Evolutionary conservation across 1,140 invertebrate species (phyloP), one percentile per base, ranked within the genome.

Genomic region (Atta colombica): DNA sequence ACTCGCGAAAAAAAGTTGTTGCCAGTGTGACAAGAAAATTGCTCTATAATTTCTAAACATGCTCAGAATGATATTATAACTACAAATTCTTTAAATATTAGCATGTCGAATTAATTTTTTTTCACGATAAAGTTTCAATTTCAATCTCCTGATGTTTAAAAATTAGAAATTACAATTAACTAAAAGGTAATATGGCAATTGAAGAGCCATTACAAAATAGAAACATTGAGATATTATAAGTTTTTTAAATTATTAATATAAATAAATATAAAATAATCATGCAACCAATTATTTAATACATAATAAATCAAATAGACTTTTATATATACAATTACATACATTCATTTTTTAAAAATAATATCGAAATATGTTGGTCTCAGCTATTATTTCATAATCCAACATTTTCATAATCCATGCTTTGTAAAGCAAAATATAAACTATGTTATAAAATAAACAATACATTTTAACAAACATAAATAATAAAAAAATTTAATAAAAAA

Each of bases 1-100:
- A 45, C 49, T 35, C 31, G 60, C 72, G 5, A 85, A 58, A 85
- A 82, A 82, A 75, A 72, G 25, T 75, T 53, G 18, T 51, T 81
- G 66, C 51, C 55, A 31, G 28, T 84, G 18, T 84, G 39, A n/a
- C 18, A 74, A 82, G 35, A 16, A 74, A 51, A 61, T 74, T 60
- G 35, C 8, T 49, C 31, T 51, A 39, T 21, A 21, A 66, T 39
- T 3, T 39, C 31, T n/a, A 4, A 66, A 60, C 16, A 28, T 31
- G 51, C 31, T 71, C 31, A 45, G 35, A 61, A 14, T 8, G 12
- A n/a, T 6, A 31, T 81, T 60, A 61, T 25, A 39, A 8, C 7
- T 53, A 25, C n/a, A 53, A 25, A 63, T 45, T 39, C 14, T 61
- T 61, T 8, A 3, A 39, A 60, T 21, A 60, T 75, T 3, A 18